Evolutionary conservation across 2,797 vertebrate genomes (phyloP).

Genomic region (Coilia nasus): DNA sequence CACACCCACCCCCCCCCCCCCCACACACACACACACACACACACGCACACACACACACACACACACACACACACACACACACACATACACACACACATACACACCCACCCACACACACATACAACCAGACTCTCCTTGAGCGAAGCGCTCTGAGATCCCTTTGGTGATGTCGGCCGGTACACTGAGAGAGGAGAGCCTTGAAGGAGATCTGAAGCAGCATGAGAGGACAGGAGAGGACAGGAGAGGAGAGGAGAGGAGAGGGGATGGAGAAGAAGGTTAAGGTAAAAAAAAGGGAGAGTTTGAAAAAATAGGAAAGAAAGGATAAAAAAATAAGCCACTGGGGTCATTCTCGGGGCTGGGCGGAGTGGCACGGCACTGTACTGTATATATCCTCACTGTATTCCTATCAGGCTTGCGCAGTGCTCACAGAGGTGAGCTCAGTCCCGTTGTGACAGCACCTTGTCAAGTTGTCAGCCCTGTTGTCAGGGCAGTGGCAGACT

Average conservation of each 20-base stretch:
- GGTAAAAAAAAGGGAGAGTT: too few relatives aligned
- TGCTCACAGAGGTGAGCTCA: slow-evolving; percentile 16
- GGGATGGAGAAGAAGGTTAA: too few relatives aligned
- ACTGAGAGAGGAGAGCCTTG: neutral
- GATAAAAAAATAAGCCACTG: too few relatives aligned
- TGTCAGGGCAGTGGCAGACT: neutral
- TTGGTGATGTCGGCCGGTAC: neutral
- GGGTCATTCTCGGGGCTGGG: neutral
- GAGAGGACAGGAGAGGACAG: too few relatives aligned
- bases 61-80: too few relatives aligned
- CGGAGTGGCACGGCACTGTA: neutral
- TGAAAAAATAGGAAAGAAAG: too few relatives aligned
- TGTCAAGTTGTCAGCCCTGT: slow-evolving; percentile 37
- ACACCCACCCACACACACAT: too few relatives aligned
- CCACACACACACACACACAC: too few relatives aligned
- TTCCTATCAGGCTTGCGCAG: slow-evolving; percentile 18
- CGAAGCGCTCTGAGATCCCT: neutral
- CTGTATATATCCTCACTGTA: neutral
- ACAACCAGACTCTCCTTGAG: neutral
- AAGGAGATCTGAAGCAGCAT: neutral
- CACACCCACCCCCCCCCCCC: too few relatives aligned
- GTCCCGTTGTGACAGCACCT: slow-evolving; percentile 38
- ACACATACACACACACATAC: too few relatives aligned
- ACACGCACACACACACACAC: too few relatives aligned
- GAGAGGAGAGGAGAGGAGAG: too few relatives aligned